Base-by-base conservation (phyloP, 2,113 vertebrate species). In the Sphyrna mokarran region DNA sequence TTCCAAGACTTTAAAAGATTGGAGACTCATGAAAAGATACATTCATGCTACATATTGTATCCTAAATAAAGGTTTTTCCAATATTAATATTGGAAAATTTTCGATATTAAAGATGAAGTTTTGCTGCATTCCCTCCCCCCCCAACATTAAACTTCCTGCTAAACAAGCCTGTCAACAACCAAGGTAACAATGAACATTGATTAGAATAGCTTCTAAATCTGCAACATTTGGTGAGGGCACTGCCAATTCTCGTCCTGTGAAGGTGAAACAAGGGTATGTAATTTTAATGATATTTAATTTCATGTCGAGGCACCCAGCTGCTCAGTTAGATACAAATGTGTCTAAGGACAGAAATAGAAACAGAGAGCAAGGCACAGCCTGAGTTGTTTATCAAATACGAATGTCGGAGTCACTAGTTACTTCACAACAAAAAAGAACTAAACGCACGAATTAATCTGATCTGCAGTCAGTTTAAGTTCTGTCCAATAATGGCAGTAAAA, bases 261-360 rank as follows among this genome's bases (percentile, higher is more conserved):
- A 63, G 58, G 58, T 91, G n/a, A 91, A 63, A 20, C 54, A 91
- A 63, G 89, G 61, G 33, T 63, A 83, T 20, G 33, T 63, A n/a
- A 66, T 37, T 23, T n/a, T 2, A 63, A 37, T 63, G 16, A 68
- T 37, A 66, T 68, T 37, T 14, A 20, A 66, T 93, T 93, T 93
- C 54, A 95, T 6, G 94, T 95, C 18, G 23, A 48, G 68, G 40
- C 43, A 72, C 40, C 37, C 94, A 95, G 94, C 94, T 95, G 94
- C 68, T 72, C 68, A 6, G 68, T 8, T 26, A 48, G 68, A 33
- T 43, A 54, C 94, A 33, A 48, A 95, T 14, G 68, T 72, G 26
- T 95, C 69, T 2, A 26, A 72, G 23, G 94, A 54, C 94, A 95
- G 94, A 95, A 95, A 95, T 95, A 95, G 94, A 29, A 72, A 54